phyloP scores from a whole-genome alignment of 2,797 vertebrate genomes.

The Apogon hyalosoma region DNA sequence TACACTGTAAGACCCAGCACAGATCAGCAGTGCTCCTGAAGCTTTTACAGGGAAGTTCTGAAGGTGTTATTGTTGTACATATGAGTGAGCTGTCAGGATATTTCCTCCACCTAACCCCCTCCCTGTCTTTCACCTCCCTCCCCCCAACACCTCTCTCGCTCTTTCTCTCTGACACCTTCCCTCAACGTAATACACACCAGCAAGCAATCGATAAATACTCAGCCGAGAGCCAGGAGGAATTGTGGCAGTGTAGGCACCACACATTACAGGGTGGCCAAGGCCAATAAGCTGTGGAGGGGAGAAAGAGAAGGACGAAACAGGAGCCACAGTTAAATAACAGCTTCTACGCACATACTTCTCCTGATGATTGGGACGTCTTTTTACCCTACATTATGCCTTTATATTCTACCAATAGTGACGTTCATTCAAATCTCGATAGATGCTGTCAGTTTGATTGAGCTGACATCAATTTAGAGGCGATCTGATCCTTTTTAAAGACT shows the following conservation, averaged over 20 bases:
- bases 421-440: conserved; percentile 54
- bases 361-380: conserved; percentile 38
- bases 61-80: conserved; percentile 62
- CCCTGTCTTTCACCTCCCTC: conserved; percentile 59
- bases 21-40: conserved; percentile 29
- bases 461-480: conserved; percentile 54
- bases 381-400: conserved; percentile 39
- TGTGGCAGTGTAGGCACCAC: conserved; percentile 83
- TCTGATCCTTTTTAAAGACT: conserved; percentile 65
- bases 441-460: conserved; percentile 56
- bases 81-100: conserved; percentile 77
- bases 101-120: conserved; percentile 70
- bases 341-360: conserved; percentile 36
- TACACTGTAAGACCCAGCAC: conserved; percentile 9
- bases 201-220: conserved; percentile 82
- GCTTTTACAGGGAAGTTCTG: conserved; percentile 47
- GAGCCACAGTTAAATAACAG: conserved; percentile 70
- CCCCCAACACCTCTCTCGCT: conserved; percentile 1
- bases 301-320: conserved; percentile 63
- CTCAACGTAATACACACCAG: conserved; percentile 81
- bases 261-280: conserved; percentile 82
- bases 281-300: conserved; percentile 75
- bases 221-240: conserved; percentile 80
- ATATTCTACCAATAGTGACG: conserved; percentile 24
- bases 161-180: conserved; percentile 70